Evolutionary conservation across 2,113 vertebrate genomes (phyloP), one percentile per base, ranked within the genome.

Genomic region (Hyperoodon ampullatus): DNA sequence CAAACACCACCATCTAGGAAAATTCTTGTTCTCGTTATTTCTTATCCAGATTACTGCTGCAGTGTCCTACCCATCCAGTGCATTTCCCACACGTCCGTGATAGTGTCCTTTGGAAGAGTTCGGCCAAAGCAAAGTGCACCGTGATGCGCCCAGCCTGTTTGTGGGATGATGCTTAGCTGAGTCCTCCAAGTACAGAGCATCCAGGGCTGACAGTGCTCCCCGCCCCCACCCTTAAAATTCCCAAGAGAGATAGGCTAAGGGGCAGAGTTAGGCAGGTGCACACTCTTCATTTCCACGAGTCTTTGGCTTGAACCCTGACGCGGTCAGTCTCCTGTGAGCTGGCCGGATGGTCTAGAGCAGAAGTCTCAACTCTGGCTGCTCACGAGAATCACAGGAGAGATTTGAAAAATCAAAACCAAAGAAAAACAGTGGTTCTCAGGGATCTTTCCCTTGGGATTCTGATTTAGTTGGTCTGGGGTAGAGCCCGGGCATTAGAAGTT

Each of bases 111-210:
- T 30, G 24, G 61, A 66, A 35, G 42, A 80, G 42, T 8, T 58
- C 72, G 13, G 6, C 9, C 19, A 30, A 39, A 47, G 6, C 28
- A 28, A 1, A 23, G 7, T 5, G 19, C 50, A 10, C 26, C 3
- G 1, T 14, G 0, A 10, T 4, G 12, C 33, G 26, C 13, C 28
- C 15, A 11, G 26, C 6, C 15, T 0, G 0, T 11, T 24, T 90
- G 42, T 30, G 55, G 55, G 15, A 12, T 35, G 42, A 5, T 13
- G 4, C 19, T 71, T 28, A 70, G 35, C 28, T 11, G 26, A 47
- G 33, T 55, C 47, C 15, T 68, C 80, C 78, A 30, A 26, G 30
- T 50, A 39, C 12, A 47, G 18, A 58, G 7, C 30, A 44, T 24
- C 18, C 58, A 10, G 65, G 14, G 2, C 28, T 70, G 2, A 58